Evolutionary conservation across 2,888 invertebrate species (phyloP), one percentile per base, ranked within the genome.

Genomic region (Cosmopolites sordidus): DNA sequence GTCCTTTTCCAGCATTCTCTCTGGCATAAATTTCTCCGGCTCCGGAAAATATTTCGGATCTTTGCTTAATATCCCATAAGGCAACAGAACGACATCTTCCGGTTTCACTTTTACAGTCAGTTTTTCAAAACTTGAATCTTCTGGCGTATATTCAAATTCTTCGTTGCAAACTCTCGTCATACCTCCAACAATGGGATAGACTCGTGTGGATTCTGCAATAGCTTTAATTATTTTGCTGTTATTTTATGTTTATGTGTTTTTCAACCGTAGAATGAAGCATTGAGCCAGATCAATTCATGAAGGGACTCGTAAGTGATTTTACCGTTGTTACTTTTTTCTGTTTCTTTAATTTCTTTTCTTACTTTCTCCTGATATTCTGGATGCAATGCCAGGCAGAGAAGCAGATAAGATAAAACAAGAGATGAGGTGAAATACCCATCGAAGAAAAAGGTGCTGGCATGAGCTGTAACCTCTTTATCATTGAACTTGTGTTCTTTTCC

Each of bases 31-130:
- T 18, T 50, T 30, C 2, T 54, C 44, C 3, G 56, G 43, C 14
- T 48, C 44, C 40, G 43, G 5, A 33, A 57, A 50, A 47, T 53
- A 57, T 30, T 47, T 57, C 38, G 47, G 42, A 43, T 57, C 56
- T 8, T 50, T 53, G 29, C 39, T 37, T 9, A 57, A 16, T 14
- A 49, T 22, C 18, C 40, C 27, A 15, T 45, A 40, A 1, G 53
- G 52, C 5, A 53, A 5, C 22, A 57, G 30, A 1, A 57, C 39
- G 9, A 8, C 29, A 14, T 53, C 52, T 15, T 50, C 53, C 1
- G 49, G 46, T 18, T 49, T 43, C 5, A 57, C 22, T 14, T 45
- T 53, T 12, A 57, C 43, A 12, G 53, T 16, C 2, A 53, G 8
- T 3, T 57, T 54, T 17, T 49, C 46, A 38, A 45, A 57, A 42